Evolutionary conservation across 2,113 vertebrate species (phyloP), one percentile per base, ranked within the genome.

Genomic region (Hiodon alosoides): DNA sequence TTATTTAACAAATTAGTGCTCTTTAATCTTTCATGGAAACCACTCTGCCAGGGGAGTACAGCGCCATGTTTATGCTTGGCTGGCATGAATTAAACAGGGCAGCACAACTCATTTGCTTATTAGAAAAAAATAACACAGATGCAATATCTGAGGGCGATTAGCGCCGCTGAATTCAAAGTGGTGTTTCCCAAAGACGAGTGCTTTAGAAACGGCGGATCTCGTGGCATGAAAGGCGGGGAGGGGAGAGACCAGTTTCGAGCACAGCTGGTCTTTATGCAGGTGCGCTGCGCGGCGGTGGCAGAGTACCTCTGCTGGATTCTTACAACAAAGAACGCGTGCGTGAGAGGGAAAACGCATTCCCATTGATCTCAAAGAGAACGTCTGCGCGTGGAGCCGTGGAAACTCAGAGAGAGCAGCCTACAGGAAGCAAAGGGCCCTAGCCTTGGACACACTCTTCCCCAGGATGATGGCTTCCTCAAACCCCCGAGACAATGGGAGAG

Each of bases 1-100:
- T 84, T 87, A 89, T 91, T 90, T 87, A 85, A 89, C 83, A 89
- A 93, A 92, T 85, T 86, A 87, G 81, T 8, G 3, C 78, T 79
- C 74, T 74, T 86, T 84, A 84, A 89, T 90, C 75, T 79, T 90
- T 90, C 82, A 87, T 89, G 77, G 75, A 84, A 81, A 76, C 83
- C 79, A 80, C 85, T 87, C 84, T 78, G 80, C 80, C 82, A 83
- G 67, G 71, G 72, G 78, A 81, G 46, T 55, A 78, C 51, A 46
- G 60, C 7, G 70, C 59, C 68, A 65, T 72, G 76, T 79, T 77
- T 76, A 62, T 76, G 71, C 67, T 69, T 77, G 67, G 57, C 58
- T 70, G 76, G 52, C 74, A 73, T 72, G 81, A 74, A 76, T 78
- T 74, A 77, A 78, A 78, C 73, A 79, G 57, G 10, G 70, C 78